These are phyloP conservation scores for Mythimna loreyi DNA, from an alignment of 2,888 invertebrate genomes.

Conservation along the genomic window DNA sequence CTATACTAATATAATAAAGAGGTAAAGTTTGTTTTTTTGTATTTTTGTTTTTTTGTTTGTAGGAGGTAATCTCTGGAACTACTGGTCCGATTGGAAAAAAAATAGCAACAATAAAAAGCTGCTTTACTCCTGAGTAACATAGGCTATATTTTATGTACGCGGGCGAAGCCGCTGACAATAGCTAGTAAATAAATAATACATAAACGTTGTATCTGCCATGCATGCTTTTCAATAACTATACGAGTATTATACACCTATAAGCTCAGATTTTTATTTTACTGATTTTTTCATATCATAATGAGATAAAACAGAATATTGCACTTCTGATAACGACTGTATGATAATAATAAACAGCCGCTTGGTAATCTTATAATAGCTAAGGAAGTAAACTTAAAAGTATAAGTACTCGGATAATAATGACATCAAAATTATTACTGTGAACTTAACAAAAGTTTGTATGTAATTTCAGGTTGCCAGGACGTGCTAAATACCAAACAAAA, in stretches of 20 bases:
- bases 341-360: conserved; percentile 1
- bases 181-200: background rate
- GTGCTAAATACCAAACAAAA: conserved; percentile 88
- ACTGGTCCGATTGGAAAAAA: too few relatives aligned
- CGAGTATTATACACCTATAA: background rate
- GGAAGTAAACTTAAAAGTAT: background rate
- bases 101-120: too few relatives aligned
- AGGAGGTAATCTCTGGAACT: too few relatives aligned
- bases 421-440: background rate
- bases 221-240: background rate
- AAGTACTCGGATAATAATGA: background rate
- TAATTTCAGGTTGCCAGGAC: conserved; percentile 85
- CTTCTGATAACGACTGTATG: background rate
- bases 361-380: background rate
- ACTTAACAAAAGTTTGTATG: conserved; percentile 17
- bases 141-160: too few relatives aligned
- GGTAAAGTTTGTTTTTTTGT: too few relatives aligned
- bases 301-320: background rate
- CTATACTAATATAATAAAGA: too few relatives aligned
- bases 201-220: background rate
- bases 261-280: background rate
- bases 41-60: too few relatives aligned
- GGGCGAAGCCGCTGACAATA: too few relatives aligned
- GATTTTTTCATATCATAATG: background rate
- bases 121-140: too few relatives aligned